Evolutionary conservation across 2,113 vertebrate species (phyloP), one percentile per base, ranked within the genome.

Genomic region (Gymnocephalus cernua): DNA sequence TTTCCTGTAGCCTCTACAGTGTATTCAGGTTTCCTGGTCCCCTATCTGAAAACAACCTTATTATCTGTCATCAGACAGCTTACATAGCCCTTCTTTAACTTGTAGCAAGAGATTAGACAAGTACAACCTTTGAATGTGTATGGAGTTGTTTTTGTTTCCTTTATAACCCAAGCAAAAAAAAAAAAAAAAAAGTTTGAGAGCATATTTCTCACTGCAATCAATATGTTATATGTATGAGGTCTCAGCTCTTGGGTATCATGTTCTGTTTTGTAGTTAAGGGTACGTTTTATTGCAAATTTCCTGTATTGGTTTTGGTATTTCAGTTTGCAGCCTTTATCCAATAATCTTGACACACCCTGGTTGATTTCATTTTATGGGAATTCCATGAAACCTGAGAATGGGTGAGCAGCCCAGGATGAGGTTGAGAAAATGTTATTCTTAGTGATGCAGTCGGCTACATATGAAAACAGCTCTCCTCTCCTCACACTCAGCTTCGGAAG

Each of bases 281-380:
- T 15, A 15, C 3, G 3, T 21, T 82, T 53, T 83, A 83, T 59
- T 48, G 78, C 41, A 56, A 27, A 70, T 87, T 66, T 21, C 74
- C 73, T 82, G 53, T 63, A 86, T 69, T 68, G 66, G 21, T 69
- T 80, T 82, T 82, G 61, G 21, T 79, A 59, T 84, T 83, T 54
- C 71, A 70, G 47, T 84, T 84, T 44, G 19, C 25, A 82, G 76
- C 48, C 27, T 73, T 73, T 73, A 81, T 81, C 65, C 57, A 74
- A 65, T 86, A 48, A 81, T 82, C 27, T 59, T 0, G 41, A 69
- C 92, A 88, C 89, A 70, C 87, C 88, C 88, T 32, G 64, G 64
- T 70, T 89, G 86, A 92, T 92, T 92, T 92, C 80, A 92, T 82
- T 90, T 90, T 45, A 80, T 75, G 73, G 82, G 83, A 92, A 90